Percentiles rank a stretch among this genome's conserved stretches.
These are phyloP conservation scores for Vombatus ursinus DNA, from an alignment of 2,113 vertebrate genomes.

Conservation along the genomic window DNA sequence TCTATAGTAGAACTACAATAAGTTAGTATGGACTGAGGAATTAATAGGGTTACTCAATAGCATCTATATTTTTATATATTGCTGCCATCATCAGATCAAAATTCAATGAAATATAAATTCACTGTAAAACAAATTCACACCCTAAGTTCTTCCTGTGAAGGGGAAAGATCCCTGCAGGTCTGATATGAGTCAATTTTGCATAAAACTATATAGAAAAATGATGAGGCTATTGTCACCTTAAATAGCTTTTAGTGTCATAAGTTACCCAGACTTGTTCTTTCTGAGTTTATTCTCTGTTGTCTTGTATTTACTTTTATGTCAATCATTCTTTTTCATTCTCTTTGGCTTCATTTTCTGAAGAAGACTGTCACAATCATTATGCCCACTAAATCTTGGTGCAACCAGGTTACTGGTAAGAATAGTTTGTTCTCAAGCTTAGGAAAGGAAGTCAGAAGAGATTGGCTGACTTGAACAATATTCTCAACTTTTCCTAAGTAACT, in stretches of 20 bases:
- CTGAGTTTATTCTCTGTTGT: slow-evolving; percentile 30
- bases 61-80: not conserved
- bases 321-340: slow-evolving; percentile 63
- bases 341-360: slow-evolving; percentile 53
- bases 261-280: slow-evolving; percentile 49
- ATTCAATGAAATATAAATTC: slow-evolving; percentile 39
- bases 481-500: not conserved
- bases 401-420: slow-evolving; percentile 44
- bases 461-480: slow-evolving; percentile 2
- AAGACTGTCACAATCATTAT: slow-evolving; percentile 46
- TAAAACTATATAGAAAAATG: slow-evolving; percentile 48
- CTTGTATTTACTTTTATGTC: slow-evolving; percentile 63
- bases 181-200: slow-evolving; percentile 52
- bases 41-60: not conserved
- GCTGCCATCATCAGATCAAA: not conserved
- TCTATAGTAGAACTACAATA: not conserved
- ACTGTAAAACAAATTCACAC: not conserved
- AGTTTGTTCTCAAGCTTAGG: slow-evolving; percentile 1
- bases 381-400: slow-evolving; percentile 52
- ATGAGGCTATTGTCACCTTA: slow-evolving; percentile 58
- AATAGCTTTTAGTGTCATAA: slow-evolving; percentile 64
- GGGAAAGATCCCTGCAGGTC: slow-evolving; percentile 32
- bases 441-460: slow-evolving; percentile 6
- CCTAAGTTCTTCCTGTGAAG: not conserved
- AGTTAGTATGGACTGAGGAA: slow-evolving; percentile 17